Evolutionary conservation across 2,888 invertebrate genomes (phyloP).

Genomic region (Papilio protenor): DNA sequence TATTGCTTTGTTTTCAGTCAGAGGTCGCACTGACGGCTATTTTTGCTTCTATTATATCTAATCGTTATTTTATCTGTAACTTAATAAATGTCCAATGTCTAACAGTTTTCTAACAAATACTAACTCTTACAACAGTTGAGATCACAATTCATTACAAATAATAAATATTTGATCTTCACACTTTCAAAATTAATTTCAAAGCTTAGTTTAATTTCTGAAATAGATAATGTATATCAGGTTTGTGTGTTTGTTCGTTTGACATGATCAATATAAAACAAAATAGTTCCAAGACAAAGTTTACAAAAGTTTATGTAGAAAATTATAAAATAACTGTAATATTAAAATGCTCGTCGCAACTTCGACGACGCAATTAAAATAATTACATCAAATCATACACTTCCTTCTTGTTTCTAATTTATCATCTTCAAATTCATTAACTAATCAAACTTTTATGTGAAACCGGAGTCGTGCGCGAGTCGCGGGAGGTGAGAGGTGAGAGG

Average conservation of each 20-base stretch:
- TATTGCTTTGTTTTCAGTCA: slow-evolving; percentile 26
- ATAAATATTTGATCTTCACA: background rate
- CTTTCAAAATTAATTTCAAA: background rate
- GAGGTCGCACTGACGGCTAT: background rate
- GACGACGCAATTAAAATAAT: background rate
- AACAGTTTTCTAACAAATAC: background rate
- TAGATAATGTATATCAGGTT: background rate
- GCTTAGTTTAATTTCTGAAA: background rate
- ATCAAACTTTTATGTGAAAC: slow-evolving; percentile 37
- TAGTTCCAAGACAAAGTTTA: background rate
- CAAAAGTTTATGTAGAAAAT: background rate
- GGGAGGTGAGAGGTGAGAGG: background rate
- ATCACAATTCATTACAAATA: background rate
- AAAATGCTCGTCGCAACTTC: background rate
- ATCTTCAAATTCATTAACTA: slow-evolving; percentile 29
- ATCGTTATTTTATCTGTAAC: background rate
- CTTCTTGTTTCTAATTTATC: slow-evolving; percentile 24
- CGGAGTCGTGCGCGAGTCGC: background rate
- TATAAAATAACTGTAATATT: background rate
- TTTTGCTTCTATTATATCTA: background rate
- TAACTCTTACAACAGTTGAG: background rate
- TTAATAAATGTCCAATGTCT: background rate
- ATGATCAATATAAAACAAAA: background rate
- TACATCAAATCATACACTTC: slow-evolving; percentile 15
- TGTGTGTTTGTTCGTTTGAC: no score